A percentile compares a stretch with the other conserved stretches of the same genome.
Evolutionary conservation across 2,888 invertebrate species (phyloP).

Genomic region (Crepidodera aurea): DNA sequence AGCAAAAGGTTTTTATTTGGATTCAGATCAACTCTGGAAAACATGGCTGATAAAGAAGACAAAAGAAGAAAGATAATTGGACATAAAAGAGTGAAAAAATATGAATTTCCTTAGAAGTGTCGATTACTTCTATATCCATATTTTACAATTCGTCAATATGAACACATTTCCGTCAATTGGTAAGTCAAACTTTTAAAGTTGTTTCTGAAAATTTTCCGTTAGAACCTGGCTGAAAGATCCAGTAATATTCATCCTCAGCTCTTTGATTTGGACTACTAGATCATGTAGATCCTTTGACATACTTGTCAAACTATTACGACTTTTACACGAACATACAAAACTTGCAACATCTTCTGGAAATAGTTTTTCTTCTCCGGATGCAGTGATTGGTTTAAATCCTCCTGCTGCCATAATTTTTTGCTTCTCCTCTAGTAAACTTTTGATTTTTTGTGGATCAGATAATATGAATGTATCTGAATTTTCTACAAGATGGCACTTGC

Average conservation of each 20-base stretch:
- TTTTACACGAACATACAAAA: not conserved
- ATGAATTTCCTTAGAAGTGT: no score
- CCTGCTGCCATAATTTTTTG: not conserved
- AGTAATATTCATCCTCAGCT: slow-evolving; percentile 1
- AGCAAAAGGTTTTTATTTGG: no score
- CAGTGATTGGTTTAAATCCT: not conserved
- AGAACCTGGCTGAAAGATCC: not conserved
- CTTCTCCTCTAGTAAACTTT: not conserved
- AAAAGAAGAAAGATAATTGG: no score
- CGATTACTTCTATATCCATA: no score
- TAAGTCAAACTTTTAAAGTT: no score
- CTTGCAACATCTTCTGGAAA: not conserved
- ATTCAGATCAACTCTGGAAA: no score
- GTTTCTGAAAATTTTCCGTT: no score
- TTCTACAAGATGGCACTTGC: not conserved
- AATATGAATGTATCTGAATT: no score
- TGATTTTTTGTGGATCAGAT: not conserved
- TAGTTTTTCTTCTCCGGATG: not conserved
- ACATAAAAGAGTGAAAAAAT: no score
- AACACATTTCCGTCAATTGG: no score
- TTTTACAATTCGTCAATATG: no score
- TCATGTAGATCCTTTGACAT: not conserved
- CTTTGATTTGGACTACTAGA: not conserved
- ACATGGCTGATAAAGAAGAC: no score
- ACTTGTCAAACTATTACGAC: not conserved